A percentile compares a stretch with the other conserved stretches of the same genome.
Conservation (phyloP, 2,888 invertebrate species). For the Lampropteryx suffumata region DNA sequence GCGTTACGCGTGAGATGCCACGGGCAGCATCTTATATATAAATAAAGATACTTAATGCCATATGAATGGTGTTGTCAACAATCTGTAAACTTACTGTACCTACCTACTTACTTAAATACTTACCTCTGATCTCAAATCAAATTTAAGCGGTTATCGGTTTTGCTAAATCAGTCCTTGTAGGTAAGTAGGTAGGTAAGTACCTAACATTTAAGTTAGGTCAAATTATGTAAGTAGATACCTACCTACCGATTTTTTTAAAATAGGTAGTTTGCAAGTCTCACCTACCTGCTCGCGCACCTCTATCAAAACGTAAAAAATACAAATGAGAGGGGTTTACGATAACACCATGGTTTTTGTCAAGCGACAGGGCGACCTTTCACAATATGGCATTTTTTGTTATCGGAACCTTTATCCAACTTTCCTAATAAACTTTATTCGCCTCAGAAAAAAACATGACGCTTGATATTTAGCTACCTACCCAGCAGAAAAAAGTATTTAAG, state of each 20-base stretch:
- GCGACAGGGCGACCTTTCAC: slow-evolving; percentile 76
- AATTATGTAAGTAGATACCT: neutral
- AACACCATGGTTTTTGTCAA: slow-evolving; percentile 72
- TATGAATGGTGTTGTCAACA: too few relatives aligned
- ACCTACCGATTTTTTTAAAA: slow-evolving; percentile 2
- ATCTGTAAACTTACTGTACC: too few relatives aligned
- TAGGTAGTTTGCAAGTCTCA: slow-evolving; percentile 59
- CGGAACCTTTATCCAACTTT: slow-evolving; percentile 73
- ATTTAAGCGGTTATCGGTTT: too few relatives aligned
- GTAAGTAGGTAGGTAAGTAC: too few relatives aligned
- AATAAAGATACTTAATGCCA: too few relatives aligned
- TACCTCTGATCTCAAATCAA: too few relatives aligned
- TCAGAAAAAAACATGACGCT: slow-evolving; percentile 44
- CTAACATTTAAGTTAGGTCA: too few relatives aligned
- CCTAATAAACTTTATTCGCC: slow-evolving; percentile 79
- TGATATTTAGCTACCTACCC: slow-evolving; percentile 31
- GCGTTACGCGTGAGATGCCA: too few relatives aligned
- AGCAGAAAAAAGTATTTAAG: slow-evolving; percentile 25
- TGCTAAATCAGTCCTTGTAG: too few relatives aligned
- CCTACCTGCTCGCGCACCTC: slow-evolving; percentile 71
- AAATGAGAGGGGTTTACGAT: slow-evolving; percentile 71
- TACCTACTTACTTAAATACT: too few relatives aligned
- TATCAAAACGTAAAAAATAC: slow-evolving; percentile 71
- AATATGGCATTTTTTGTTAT: slow-evolving; percentile 69
- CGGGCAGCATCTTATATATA: too few relatives aligned